A percentile compares a stretch with the other conserved stretches of the same genome.
These are phyloP conservation scores for Sinocyclocheilus maitianheensis DNA, from an alignment of 2,113 vertebrate species.

Conservation along the genomic window DNA sequence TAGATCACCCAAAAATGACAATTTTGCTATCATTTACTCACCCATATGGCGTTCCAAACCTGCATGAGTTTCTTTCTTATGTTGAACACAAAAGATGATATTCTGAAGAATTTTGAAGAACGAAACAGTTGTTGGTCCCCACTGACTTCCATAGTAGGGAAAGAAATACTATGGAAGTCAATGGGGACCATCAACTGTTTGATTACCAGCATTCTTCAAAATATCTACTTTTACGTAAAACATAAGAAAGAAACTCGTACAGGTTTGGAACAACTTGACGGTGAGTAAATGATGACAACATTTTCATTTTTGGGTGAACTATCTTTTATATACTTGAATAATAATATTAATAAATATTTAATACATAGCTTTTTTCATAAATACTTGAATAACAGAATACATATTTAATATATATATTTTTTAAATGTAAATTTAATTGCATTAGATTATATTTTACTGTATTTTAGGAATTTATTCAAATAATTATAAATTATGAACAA, in stretches of 20 bases:
- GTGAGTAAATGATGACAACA: neutral
- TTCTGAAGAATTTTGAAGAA: no score
- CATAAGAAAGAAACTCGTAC: neutral
- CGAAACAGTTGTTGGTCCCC: no score
- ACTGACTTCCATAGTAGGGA: no score
- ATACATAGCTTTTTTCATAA: neutral
- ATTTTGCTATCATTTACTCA: no score
- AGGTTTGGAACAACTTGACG: neutral
- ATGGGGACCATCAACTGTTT: neutral
- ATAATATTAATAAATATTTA: neutral
- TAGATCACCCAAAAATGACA: no score
- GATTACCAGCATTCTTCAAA: neutral
- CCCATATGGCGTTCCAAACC: no score
- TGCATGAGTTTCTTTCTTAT: neutral
- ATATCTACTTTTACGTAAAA: neutral
- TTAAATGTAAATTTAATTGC: no score
- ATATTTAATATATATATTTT: no score
- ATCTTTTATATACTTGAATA: neutral
- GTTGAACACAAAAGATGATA: neutral
- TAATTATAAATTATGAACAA: neutral
- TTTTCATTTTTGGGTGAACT: neutral
- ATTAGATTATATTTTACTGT: no score
- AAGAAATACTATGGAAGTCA: no score
- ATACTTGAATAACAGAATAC: neutral
- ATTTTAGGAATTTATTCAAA: neutral